Base-by-base conservation (phyloP, 2,888 invertebrate genomes). In the Protophormia terraenovae region DNA sequence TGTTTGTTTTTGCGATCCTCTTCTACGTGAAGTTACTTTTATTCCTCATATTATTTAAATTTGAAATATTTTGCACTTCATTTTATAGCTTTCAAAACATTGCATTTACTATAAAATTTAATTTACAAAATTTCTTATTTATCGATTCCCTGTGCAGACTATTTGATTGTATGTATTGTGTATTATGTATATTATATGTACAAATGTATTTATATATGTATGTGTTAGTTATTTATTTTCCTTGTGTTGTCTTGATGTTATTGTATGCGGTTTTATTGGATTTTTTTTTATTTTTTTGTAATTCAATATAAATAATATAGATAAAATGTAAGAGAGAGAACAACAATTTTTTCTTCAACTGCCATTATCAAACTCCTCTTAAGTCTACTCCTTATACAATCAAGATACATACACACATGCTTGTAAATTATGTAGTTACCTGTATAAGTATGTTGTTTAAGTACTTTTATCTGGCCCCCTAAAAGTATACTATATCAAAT, bases 401-500 rank as follows among this genome's bases (percentile, higher is more conserved):
- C 12, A 47, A 47, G 7, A 47, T 16, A 6, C 10, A 19, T n/a
- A n/a, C 41, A 3, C 12, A 41, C 41, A 4, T n/a, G 4, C 38
- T 38, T 38, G 12, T 5, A 5, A 41, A 41, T n/a, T 12, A 24
- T 14, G 14, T 7, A 24, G 3, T 0, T 16, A 58, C 27, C 8
- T 27, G 55, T 4, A 29, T 19, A 47, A 0, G 16, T 14, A 27
- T 2, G 2, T 27, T 24, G 14, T 45, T 27, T 4, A 29, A 29
- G 4, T 58, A 5, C 0, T 22, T 47, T 16, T 32, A 32, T 12
- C 2, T 5, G 22, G 22, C 4, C 38, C 12, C 41, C 41, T 66
- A 29, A n/a, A 67, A 45, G 19, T 66, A 16, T 50, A 32, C 41
- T 45, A 12, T 76, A 71, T 82, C 38, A 50, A 38, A 72, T 58